A percentile compares a stretch with the other conserved stretches of the same genome.
phyloP scores from a whole-genome alignment of 2,888 invertebrate species.

The Sphaeridia pumilis region DNA sequence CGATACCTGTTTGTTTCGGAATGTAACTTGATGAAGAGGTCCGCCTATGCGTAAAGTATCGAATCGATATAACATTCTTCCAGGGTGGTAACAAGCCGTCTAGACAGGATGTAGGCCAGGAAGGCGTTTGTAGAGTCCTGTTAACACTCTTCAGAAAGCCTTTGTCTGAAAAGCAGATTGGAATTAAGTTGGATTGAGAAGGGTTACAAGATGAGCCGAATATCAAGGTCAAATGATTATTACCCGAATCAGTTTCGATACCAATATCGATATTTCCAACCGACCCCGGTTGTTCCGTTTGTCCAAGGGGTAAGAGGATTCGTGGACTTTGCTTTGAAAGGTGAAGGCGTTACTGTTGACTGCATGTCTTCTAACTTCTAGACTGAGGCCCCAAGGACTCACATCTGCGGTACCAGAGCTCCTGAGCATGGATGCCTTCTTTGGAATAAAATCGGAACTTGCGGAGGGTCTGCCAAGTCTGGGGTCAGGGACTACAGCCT shows the following conservation, averaged over 20 bases:
- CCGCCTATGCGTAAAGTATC: too few species aligned
- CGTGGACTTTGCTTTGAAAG: background rate
- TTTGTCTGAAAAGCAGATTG: too few species aligned
- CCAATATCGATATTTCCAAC: constrained; percentile 33
- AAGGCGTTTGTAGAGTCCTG: too few species aligned
- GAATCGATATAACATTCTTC: too few species aligned
- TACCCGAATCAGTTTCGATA: constrained; percentile 32
- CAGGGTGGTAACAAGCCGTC: too few species aligned
- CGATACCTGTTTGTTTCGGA: too few species aligned
- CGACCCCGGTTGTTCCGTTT: constrained; percentile 29
- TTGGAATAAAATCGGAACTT: constrained; percentile 28
- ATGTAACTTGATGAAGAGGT: too few species aligned
- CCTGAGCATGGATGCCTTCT: constrained; percentile 25
- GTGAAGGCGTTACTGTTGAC: too few species aligned
- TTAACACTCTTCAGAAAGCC: too few species aligned
- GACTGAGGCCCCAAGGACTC: constrained; percentile 19
- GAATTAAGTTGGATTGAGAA: too few species aligned
- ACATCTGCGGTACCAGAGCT: constrained; percentile 23
- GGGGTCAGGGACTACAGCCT: constrained; percentile 28
- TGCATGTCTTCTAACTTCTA: background rate
- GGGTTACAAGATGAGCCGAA: constrained; percentile 33
- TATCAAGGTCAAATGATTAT: constrained; percentile 26
- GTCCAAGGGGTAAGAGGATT: constrained; percentile 19
- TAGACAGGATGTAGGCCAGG: too few species aligned
- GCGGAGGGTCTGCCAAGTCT: constrained; percentile 13